Conservation (phyloP, 2,888 invertebrate species). For the Epirrhoe tristata region DNA sequence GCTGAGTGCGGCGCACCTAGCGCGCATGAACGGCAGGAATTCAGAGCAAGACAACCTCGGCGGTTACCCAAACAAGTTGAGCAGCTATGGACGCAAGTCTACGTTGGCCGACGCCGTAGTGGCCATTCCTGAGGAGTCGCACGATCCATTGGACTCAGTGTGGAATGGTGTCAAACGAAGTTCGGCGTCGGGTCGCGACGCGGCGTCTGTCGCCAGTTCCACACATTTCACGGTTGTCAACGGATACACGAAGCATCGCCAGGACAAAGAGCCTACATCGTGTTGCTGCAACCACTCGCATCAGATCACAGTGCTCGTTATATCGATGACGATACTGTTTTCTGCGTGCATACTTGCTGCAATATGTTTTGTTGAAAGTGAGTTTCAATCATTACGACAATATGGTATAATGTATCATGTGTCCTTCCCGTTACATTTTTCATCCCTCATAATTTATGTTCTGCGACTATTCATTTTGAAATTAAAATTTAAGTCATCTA, state of each 20-base stretch:
- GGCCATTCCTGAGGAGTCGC: slow-evolving; percentile 75
- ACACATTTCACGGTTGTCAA: slow-evolving; percentile 95
- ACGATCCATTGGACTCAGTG: slow-evolving; percentile 68
- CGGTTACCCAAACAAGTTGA: slow-evolving; percentile 68
- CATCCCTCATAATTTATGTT: background rate
- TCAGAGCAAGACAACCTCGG: slow-evolving; percentile 69
- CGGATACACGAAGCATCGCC: slow-evolving; percentile 88
- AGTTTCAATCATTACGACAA: slow-evolving; percentile 70
- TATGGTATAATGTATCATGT: no score
- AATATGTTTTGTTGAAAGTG: slow-evolving; percentile 93
- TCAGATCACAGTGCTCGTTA: slow-evolving; percentile 92
- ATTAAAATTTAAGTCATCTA: background rate
- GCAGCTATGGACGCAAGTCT: slow-evolving; percentile 67
- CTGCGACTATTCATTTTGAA: background rate
- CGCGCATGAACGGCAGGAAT: slow-evolving; percentile 81
- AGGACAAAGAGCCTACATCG: slow-evolving; percentile 85
- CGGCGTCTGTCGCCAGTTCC: slow-evolving; percentile 92
- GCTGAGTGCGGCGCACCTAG: slow-evolving; percentile 91
- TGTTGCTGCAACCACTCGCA: slow-evolving; percentile 91
- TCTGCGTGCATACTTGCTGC: slow-evolving; percentile 92
- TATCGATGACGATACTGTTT: slow-evolving; percentile 93
- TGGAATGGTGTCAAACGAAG: slow-evolving; percentile 81
- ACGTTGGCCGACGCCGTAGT: slow-evolving; percentile 68
- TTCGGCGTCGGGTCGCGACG: slow-evolving; percentile 85
- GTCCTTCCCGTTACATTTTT: background rate